Percentiles rank a stretch among this genome's conserved stretches.
Evolutionary conservation across 2,888 invertebrate species (phyloP).

Genomic region (Bugula neritina): DNA sequence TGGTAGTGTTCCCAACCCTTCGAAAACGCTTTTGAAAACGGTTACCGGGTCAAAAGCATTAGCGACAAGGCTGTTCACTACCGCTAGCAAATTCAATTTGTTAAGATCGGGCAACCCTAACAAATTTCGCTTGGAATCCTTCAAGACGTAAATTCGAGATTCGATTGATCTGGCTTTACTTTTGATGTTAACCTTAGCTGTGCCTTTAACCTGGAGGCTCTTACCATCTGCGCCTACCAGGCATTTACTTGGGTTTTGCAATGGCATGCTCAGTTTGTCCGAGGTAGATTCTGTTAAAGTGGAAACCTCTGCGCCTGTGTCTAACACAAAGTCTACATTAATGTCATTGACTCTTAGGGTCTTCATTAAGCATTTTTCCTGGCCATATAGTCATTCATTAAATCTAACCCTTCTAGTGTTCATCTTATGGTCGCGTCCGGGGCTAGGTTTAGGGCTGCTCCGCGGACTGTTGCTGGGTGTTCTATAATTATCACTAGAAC

Average conservation of each 20-base stretch:
- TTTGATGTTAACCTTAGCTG: neutral
- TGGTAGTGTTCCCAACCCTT: constrained; percentile 14
- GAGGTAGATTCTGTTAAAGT: neutral
- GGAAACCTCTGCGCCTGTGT: constrained; percentile 11
- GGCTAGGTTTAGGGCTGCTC: neutral
- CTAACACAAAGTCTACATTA: constrained; percentile 6
- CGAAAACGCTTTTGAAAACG: neutral
- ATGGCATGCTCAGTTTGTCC: too few species aligned
- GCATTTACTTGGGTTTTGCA: neutral
- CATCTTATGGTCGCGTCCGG: neutral
- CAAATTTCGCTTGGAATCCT: neutral
- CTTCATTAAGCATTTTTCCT: neutral
- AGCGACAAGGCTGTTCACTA: neutral
- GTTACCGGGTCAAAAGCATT: neutral
- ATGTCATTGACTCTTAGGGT: neutral
- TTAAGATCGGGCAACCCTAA: neutral
- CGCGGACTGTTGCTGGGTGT: neutral
- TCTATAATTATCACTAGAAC: too few species aligned
- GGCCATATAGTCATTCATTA: neutral
- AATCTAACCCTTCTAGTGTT: neutral
- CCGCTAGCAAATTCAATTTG: too few species aligned
- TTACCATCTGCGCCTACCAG: neutral
- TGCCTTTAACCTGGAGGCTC: neutral
- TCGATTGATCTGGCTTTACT: neutral
- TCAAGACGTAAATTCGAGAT: neutral